These are phyloP conservation scores for Scolopax bukidnonensis DNA, from an alignment of 2,797 vertebrate genomes.

Conservation along the genomic window DNA sequence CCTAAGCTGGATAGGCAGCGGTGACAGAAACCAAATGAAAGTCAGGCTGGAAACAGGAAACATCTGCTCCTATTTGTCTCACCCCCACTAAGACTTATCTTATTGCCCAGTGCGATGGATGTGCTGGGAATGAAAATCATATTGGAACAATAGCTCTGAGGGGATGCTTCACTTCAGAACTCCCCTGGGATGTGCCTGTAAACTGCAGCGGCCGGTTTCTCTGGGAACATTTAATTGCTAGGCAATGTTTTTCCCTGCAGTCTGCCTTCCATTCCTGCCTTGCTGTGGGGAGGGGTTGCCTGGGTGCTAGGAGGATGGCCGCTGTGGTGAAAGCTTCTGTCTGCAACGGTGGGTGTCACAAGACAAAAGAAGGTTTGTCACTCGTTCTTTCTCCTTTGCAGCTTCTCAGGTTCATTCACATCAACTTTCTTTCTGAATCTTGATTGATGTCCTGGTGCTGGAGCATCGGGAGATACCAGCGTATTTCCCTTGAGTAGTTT, in stretches of 20 bases:
- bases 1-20: constrained; percentile 38
- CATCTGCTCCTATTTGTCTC: constrained; percentile 65
- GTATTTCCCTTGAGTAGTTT: not conserved
- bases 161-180: constrained; percentile 36
- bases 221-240: constrained; percentile 38
- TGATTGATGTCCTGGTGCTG: not conserved
- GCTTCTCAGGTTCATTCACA: not conserved
- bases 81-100: constrained; percentile 65
- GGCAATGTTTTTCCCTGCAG: not conserved
- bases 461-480: not conserved
- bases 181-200: constrained; percentile 30
- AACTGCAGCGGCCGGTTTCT: not conserved
- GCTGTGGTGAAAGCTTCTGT: not conserved
- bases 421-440: not conserved
- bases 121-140: constrained; percentile 56
- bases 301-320: not conserved
- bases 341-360: not conserved
- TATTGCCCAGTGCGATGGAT: constrained; percentile 36
- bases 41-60: constrained; percentile 69
- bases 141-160: constrained; percentile 48
- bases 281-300: not conserved
- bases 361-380: not conserved
- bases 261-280: not conserved
- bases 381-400: not conserved
- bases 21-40: constrained; percentile 68